A percentile compares a stretch with the other conserved stretches of the same genome.
These are phyloP conservation scores for Oryctes rhinoceros DNA, from an alignment of 1,140 invertebrate genomes.

Conservation along the genomic window DNA sequence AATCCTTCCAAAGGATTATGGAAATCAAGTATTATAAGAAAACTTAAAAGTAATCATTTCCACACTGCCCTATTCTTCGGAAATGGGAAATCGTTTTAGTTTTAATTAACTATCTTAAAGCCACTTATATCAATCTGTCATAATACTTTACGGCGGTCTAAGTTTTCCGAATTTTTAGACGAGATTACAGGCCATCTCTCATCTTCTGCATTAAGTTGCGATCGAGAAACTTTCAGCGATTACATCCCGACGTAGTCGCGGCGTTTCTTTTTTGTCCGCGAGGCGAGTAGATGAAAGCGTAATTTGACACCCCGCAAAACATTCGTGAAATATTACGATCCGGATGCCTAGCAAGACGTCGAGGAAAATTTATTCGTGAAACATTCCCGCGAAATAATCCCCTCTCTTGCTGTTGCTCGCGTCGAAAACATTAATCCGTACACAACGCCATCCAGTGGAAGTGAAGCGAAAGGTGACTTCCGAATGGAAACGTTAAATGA, in stretches of 20 bases:
- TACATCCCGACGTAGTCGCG: neutral
- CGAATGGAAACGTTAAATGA: slow-evolving; percentile 2
- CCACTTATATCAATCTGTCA: neutral
- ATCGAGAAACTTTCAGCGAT: neutral
- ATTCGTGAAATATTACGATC: slow-evolving; percentile 15
- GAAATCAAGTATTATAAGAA: too few relatives aligned
- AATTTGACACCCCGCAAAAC: slow-evolving; percentile 1
- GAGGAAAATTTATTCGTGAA: slow-evolving; percentile 1
- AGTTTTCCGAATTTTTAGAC: neutral
- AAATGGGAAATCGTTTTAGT: too few relatives aligned
- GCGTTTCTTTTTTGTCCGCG: neutral
- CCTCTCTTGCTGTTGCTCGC: neutral
- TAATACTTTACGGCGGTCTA: neutral
- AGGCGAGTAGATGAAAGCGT: slow-evolving; percentile 3
- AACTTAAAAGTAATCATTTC: too few relatives aligned
- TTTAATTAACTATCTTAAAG: neutral
- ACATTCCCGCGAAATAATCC: slow-evolving; percentile 2
- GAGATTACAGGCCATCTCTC: neutral
- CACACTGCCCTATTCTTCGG: too few relatives aligned
- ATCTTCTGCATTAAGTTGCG: neutral
- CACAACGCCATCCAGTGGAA: neutral
- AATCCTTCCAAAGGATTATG: too few relatives aligned
- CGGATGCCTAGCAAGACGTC: neutral
- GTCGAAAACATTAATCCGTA: slow-evolving; percentile 18
- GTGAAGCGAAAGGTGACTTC: neutral